A percentile compares a stretch with the other conserved stretches of the same genome.
Conservation (phyloP, 2,797 vertebrate genomes). For the Poecilia picta region DNA sequence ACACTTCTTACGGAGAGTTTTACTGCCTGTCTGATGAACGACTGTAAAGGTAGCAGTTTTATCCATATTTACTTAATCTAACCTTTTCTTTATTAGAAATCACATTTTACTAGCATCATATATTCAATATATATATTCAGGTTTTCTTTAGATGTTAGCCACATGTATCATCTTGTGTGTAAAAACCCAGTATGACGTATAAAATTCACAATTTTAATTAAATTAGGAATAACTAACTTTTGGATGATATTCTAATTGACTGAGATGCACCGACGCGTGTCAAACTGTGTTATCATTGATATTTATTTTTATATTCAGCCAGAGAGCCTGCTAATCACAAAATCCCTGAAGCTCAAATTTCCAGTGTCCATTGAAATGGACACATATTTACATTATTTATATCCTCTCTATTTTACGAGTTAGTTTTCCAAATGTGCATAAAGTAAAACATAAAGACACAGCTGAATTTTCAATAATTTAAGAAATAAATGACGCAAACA, state of each 20-base stretch:
- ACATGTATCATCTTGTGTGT: not conserved
- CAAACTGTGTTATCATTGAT: not conserved
- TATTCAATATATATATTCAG: not conserved
- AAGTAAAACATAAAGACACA: slow-evolving; percentile 29
- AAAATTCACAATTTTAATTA: not conserved
- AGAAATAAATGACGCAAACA: slow-evolving; percentile 6
- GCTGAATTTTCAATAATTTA: slow-evolving; percentile 29
- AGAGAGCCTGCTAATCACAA: not conserved
- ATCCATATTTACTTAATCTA: not conserved
- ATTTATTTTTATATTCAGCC: not conserved
- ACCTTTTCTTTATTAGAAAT: not conserved
- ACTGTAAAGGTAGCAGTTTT: not conserved
- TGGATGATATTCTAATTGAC: not conserved
- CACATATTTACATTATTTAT: not conserved
- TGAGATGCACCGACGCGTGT: not conserved
- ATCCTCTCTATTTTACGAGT: slow-evolving; percentile 21
- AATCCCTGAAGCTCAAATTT: not conserved
- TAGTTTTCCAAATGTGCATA: slow-evolving; percentile 6
- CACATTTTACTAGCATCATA: not conserved
- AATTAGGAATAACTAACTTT: not conserved
- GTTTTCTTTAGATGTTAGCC: not conserved
- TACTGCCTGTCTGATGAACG: not conserved
- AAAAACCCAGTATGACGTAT: not conserved
- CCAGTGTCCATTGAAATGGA: not conserved
- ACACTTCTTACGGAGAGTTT: not conserved